phyloP scores from a whole-genome alignment of 2,113 vertebrate species.

The Lophius piscatorius region DNA sequence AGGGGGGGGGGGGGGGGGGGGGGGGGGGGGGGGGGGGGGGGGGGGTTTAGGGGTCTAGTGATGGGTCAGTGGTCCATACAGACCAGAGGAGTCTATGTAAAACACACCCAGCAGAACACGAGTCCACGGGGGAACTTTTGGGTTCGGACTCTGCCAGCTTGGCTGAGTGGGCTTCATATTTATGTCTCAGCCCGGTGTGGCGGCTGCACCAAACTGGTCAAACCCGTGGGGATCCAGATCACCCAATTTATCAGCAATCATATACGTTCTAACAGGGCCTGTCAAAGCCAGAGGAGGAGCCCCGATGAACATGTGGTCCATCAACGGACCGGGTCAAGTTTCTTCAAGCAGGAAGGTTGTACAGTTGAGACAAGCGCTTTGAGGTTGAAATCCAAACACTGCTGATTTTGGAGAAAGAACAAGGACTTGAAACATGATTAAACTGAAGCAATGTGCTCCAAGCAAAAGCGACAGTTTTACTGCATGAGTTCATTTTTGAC shows the following conservation, averaged over 20 bases:
- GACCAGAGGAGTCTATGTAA: conserved; percentile 73
- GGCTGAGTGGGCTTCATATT: conserved; percentile 61
- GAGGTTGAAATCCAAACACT: conserved; percentile 60
- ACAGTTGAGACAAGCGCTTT: conserved; percentile 23
- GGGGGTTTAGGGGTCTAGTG: conserved; percentile 39
- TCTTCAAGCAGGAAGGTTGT: conserved; percentile 25
- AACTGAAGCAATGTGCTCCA: conserved; percentile 29
- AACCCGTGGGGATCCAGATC: conserved; percentile 45
- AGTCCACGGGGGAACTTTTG: conserved; percentile 56
- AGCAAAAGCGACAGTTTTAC: conserved; percentile 54
- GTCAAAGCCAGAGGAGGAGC: conserved; percentile 32
- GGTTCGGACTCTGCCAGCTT: conserved; percentile 50
- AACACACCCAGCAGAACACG: conserved; percentile 60
- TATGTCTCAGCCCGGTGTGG: conserved; percentile 46
- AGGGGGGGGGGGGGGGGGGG: conserved; percentile 15
- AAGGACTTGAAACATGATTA: conserved; percentile 67
- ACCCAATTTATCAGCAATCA: conserved; percentile 37
- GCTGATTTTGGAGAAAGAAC: conserved; percentile 52
- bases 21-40: conserved; percentile 16
- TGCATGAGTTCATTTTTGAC: conserved; percentile 66
- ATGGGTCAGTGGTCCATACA: conserved; percentile 66
- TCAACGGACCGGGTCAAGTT: conserved; percentile 40
- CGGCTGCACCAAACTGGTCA: conserved; percentile 55
- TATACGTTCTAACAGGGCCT: conserved; percentile 49
- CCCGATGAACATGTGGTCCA: conserved; percentile 15